These are phyloP conservation scores for Aethina tumida DNA, from an alignment of 1,140 invertebrate genomes.

Conservation along the genomic window DNA sequence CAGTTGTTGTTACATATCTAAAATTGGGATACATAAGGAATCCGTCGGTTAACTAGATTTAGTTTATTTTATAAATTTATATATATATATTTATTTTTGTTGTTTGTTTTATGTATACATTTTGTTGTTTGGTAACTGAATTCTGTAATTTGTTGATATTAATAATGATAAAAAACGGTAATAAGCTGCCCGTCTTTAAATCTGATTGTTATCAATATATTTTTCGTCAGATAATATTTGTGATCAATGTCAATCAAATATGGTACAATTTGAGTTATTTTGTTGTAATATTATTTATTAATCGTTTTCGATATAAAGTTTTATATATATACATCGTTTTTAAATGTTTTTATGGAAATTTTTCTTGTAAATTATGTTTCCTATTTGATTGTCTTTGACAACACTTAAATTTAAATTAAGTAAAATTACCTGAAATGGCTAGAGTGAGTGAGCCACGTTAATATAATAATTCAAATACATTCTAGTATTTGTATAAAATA, in stretches of 20 bases:
- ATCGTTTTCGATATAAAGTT: too few relatives aligned
- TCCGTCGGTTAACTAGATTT: conserved; percentile 25
- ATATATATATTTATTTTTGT: conserved; percentile 26
- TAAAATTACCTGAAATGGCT: conserved; percentile 30
- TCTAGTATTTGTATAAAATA: conserved; percentile 20
- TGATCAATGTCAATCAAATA: too few relatives aligned
- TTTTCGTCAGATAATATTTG: too few relatives aligned
- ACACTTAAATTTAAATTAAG: conserved; percentile 23
- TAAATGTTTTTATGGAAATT: too few relatives aligned
- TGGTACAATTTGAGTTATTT: too few relatives aligned
- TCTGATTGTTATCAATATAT: too few relatives aligned
- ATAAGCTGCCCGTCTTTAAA: too few relatives aligned
- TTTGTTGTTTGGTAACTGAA: conserved; percentile 28
- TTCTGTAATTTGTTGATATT: too few relatives aligned
- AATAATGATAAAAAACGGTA: too few relatives aligned
- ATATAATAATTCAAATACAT: conserved; percentile 18
- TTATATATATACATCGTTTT: too few relatives aligned
- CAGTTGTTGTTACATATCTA: conserved; percentile 10
- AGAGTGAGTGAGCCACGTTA: conserved; percentile 23
- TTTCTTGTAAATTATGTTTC: too few relatives aligned
- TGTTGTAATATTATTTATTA: too few relatives aligned
- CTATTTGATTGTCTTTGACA: conserved; percentile 20
- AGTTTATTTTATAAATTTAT: conserved; percentile 25
- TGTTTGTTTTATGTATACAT: conserved; percentile 22
- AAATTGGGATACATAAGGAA: conserved; percentile 12